Evolutionary conservation across 2,113 vertebrate genomes (phyloP).

Genomic region (Petromus typicus): DNA sequence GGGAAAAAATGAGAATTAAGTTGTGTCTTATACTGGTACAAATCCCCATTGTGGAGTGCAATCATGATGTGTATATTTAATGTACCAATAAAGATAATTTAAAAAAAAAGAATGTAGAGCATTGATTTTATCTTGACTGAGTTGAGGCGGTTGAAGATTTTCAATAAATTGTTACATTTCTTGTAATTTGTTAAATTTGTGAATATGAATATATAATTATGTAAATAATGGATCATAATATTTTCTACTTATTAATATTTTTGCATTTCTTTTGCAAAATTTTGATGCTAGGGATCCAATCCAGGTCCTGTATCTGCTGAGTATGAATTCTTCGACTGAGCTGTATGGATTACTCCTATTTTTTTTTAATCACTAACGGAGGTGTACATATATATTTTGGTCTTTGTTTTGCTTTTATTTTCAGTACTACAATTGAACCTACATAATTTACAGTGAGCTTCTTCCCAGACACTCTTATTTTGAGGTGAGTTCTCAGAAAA

Average conservation of each 20-base stretch:
- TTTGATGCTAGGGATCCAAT: neutral
- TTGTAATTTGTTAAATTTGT: neutral
- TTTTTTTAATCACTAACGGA: neutral
- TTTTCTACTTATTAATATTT: neutral
- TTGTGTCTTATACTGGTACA: too few species aligned
- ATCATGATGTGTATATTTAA: too few species aligned
- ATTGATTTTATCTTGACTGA: neutral
- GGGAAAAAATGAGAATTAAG: too few species aligned
- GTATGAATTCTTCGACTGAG: neutral
- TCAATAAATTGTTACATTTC: neutral
- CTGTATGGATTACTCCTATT: rapidly evolving
- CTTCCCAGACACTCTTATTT: neutral
- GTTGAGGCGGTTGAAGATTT: neutral
- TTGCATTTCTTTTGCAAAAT: neutral
- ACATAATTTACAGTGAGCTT: neutral
- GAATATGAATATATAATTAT: neutral
- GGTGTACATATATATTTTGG: neutral
- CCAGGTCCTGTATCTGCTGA: neutral
- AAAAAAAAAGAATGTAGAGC: neutral
- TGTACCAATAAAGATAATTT: too few species aligned
- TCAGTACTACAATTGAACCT: neutral
- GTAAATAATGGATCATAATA: neutral
- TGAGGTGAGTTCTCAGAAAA: neutral
- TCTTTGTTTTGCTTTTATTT: too few species aligned
- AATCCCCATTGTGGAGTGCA: too few species aligned